Conservation (phyloP, 2,797 vertebrate species). For the Amblyraja radiata region DNA sequence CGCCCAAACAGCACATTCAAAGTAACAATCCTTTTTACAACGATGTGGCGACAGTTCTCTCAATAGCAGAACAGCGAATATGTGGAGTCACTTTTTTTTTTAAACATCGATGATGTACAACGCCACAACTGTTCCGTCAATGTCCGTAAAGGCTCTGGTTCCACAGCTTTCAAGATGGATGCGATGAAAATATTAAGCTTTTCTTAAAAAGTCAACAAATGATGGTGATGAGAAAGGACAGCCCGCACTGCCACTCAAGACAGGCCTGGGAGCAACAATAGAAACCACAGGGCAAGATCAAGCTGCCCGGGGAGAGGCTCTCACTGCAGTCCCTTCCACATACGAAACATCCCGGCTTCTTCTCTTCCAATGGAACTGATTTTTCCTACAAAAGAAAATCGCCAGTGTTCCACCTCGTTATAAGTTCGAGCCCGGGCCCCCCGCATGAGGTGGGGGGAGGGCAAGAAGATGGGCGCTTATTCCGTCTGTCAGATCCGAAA, state of each 20-base stretch:
- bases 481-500: background rate
- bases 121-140: slow-evolving; percentile 22
- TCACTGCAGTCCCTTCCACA: slow-evolving; percentile 30
- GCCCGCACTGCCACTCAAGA: background rate
- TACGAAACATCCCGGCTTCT: slow-evolving; percentile 36
- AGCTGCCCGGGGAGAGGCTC: slow-evolving; percentile 24
- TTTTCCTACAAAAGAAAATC: background rate
- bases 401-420: background rate
- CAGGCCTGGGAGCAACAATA: slow-evolving; percentile 19
- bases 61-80: background rate
- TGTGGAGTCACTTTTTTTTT: background rate
- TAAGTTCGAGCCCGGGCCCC: background rate
- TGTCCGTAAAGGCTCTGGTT: slow-evolving; percentile 11
- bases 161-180: slow-evolving; percentile 30
- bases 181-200: background rate
- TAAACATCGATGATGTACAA: background rate
- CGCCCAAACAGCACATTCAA: background rate
- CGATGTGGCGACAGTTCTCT: background rate
- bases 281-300: background rate
- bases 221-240: background rate
- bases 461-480: background rate
- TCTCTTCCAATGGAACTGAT: background rate
- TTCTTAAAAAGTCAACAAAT: slow-evolving; percentile 13
- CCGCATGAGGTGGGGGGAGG: background rate
- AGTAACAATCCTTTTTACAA: slow-evolving; percentile 1